Evolutionary conservation across 2,797 vertebrate genomes (phyloP).

Genomic region (Furcifer pardalis): DNA sequence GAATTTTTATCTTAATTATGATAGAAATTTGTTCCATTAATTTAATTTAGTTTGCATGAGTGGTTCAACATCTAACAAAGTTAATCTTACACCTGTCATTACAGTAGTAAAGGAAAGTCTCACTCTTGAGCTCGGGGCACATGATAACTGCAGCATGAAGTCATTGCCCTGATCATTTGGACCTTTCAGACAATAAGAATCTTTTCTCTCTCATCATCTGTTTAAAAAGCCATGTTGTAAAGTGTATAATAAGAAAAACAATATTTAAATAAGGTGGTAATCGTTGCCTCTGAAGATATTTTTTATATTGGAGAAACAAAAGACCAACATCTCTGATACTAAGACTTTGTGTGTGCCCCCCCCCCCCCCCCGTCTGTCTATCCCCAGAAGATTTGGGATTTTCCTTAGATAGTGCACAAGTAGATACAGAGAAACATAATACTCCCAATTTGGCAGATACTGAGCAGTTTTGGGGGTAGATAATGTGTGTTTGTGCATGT

Average conservation of each 20-base stretch:
- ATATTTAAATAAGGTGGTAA: not conserved
- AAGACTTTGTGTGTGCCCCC: not conserved
- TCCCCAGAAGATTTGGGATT: not conserved
- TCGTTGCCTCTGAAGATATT: not conserved
- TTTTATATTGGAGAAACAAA: not conserved
- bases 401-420: constrained; percentile 42
- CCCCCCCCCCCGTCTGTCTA: not conserved
- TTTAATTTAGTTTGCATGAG: constrained; percentile 96
- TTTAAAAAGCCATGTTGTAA: constrained; percentile 63
- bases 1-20: constrained; percentile 97
- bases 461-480: not conserved
- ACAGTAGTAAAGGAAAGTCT: constrained; percentile 78
- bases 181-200: constrained; percentile 69
- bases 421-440: not conserved
- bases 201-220: constrained; percentile 63
- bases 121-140: constrained; percentile 71
- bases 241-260: constrained; percentile 35
- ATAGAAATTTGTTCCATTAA: constrained; percentile 98
- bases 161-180: constrained; percentile 77
- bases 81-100: constrained; percentile 99
- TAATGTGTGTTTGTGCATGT: not conserved
- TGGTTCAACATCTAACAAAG: constrained; percentile 92
- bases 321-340: not conserved
- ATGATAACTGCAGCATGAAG: constrained; percentile 63
- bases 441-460: not conserved